phyloP scores from a whole-genome alignment of 2,113 vertebrate species.

The Calonectris borealis region DNA sequence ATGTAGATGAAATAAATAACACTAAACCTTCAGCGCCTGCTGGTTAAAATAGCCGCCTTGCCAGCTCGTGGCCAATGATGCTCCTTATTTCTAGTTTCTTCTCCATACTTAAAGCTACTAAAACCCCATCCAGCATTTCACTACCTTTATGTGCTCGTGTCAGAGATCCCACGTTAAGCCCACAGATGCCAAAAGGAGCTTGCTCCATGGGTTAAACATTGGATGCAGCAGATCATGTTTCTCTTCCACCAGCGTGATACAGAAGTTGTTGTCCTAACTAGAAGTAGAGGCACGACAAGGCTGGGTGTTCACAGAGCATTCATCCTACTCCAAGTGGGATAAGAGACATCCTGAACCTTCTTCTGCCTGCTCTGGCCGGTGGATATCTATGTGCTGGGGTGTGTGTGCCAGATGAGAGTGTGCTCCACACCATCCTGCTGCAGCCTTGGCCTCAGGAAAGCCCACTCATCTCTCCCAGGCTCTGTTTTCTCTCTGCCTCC shows the following conservation, averaged over 20 bases:
- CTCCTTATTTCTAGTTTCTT: neutral
- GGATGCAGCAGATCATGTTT: neutral
- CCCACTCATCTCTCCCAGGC: neutral
- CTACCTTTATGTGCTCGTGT: neutral
- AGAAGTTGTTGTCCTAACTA: rapidly evolving
- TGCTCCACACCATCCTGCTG: neutral
- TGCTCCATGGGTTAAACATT: neutral
- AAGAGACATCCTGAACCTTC: neutral
- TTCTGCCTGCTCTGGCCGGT: neutral
- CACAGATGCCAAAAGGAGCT: neutral
- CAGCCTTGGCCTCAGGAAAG: neutral
- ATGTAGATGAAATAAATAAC: neutral
- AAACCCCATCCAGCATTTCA: neutral
- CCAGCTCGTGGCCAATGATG: rapidly evolving
- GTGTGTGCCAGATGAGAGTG: neutral
- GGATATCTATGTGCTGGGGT: neutral
- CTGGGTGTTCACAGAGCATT: neutral
- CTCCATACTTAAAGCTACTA: neutral
- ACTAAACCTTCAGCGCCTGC: rapidly evolving
- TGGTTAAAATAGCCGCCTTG: neutral
- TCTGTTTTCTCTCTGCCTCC: neutral
- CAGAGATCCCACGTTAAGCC: neutral
- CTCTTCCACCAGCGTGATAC: neutral
- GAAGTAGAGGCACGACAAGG: neutral
- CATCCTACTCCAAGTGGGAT: neutral